These are phyloP conservation scores for Characodon lateralis DNA, from an alignment of 2,797 vertebrate species.

Conservation along the genomic window DNA sequence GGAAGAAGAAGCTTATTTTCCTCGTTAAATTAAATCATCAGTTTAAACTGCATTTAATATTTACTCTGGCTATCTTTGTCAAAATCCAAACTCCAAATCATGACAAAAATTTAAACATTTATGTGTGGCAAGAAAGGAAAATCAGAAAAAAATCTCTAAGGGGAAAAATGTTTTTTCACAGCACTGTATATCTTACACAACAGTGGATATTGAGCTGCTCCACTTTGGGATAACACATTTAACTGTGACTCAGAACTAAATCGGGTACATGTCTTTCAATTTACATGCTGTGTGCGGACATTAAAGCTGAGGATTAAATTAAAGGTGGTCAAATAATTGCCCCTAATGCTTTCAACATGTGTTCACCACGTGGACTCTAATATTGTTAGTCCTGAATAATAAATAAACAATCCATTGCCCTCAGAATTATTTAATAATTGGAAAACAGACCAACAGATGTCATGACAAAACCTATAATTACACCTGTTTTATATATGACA, in stretches of 20 bases:
- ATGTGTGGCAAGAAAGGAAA: neutral
- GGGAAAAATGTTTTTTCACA: no score
- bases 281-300: constrained; percentile 58
- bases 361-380: constrained; percentile 58
- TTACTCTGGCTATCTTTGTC: no score
- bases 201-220: constrained; percentile 48
- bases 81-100: neutral
- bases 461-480: constrained; percentile 69
- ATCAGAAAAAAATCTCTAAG: neutral
- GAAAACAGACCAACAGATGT: constrained; percentile 56
- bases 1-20: neutral
- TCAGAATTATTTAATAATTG: constrained; percentile 71
- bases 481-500: constrained; percentile 62
- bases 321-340: constrained; percentile 60
- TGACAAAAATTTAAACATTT: neutral
- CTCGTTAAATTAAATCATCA: neutral
- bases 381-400: constrained; percentile 66
- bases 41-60: neutral
- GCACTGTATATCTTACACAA: neutral
- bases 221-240: constrained; percentile 41
- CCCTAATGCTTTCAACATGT: constrained; percentile 54
- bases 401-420: constrained; percentile 67
- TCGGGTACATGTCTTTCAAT: constrained; percentile 70
- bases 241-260: constrained; percentile 50
- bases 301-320: constrained; percentile 71